Evolutionary conservation across 2,888 invertebrate species (phyloP), one percentile per base, ranked within the genome.

Genomic region (Netelia virgata): DNA sequence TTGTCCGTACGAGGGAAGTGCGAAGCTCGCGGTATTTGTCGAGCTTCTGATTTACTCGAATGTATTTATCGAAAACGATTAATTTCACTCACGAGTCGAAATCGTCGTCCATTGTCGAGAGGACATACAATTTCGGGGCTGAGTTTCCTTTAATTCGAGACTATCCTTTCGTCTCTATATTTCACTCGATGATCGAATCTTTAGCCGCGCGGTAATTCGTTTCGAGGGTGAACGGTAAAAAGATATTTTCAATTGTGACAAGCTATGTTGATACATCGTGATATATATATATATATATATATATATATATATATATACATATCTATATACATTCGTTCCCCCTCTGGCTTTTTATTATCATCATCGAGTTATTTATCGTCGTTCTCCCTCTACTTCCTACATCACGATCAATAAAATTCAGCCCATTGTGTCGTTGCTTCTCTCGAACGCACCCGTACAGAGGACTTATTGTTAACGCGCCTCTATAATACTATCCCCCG

Each of bases 301-400:
- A 47, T 3, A 3, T 36, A 6, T 1, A 36, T 36, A 57, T 73
- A 18, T 41, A n/a, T n/a, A 6, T 47, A 3, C 14, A 47, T 47
- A 47, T 3, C 3, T 36, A 6, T 1, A 36, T 36, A 57, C 75
- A 18, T 41, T 81, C 64, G 55, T 61, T 69, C 76, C 64, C 75
- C 47, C 64, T 70, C 72, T 28, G 47, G 50, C 36, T 86, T 88
- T 88, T 87, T 88, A 88, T 88, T 88, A 88, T 87, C 84, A 88
- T 87, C 84, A 86, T 83, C 81, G 70, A 66, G 86, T 91, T 91
- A 91, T 90, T 91, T 89, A 91, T 90, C 87, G 86, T 83, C 81
- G 8, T 47, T 80, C 77, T 86, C 36, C 59, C 43, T 43, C 23
- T 66, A 87, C 89, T 89, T 90, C 86, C 23, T 66, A 87, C 89